Conservation (phyloP, 1,140 invertebrate genomes). For the Brachionus rotundiformis region DNA sequence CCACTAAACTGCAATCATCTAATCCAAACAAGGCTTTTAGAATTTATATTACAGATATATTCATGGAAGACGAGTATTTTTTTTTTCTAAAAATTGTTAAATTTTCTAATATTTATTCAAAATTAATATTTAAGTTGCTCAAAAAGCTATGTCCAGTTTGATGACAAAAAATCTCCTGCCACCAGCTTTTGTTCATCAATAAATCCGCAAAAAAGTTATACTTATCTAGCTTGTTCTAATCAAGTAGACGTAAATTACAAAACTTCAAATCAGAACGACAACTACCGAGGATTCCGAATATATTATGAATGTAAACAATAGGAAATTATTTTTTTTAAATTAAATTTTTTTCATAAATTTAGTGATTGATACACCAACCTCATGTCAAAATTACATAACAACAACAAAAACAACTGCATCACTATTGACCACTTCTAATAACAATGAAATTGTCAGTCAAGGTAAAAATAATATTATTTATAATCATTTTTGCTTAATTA, state of each 20-base stretch:
- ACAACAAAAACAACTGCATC: neutral
- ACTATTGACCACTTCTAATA: neutral
- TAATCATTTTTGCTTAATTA: neutral
- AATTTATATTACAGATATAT: constrained; percentile 28
- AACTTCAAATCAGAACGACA: neutral
- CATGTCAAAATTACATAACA: constrained; percentile 11
- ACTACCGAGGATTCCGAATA: neutral
- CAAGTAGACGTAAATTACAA: neutral
- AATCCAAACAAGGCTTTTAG: neutral
- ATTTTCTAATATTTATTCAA: neutral
- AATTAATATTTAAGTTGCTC: neutral
- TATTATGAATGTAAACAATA: constrained; percentile 23
- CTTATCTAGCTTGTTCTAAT: neutral
- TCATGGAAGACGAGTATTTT: constrained; percentile 19
- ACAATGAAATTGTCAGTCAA: constrained; percentile 46
- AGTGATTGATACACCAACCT: constrained; percentile 16
- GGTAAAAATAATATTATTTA: too few relatives aligned
- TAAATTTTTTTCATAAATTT: neutral
- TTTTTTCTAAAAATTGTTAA: neutral
- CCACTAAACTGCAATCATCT: neutral
- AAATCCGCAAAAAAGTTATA: neutral
- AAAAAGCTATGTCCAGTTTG: constrained; percentile 13
- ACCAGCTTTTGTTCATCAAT: neutral
- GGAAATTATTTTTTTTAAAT: neutral
- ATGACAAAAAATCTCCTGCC: constrained; percentile 9